Percentiles rank a stretch among this genome's conserved stretches.
Evolutionary conservation across 2,113 vertebrate species (phyloP).

Genomic region (Hystrix brachyura): DNA sequence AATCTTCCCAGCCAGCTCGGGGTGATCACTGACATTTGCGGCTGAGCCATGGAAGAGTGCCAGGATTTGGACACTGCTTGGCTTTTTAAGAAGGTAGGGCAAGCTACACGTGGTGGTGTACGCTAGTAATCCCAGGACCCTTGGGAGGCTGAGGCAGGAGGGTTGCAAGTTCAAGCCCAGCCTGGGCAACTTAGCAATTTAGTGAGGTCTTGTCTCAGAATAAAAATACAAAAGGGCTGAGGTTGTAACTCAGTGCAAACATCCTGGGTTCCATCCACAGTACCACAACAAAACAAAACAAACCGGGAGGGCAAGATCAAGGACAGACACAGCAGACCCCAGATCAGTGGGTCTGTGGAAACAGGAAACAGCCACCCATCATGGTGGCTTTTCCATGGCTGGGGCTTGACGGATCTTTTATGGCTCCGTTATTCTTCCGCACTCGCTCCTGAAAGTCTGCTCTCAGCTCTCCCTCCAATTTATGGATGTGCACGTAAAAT

Average conservation of each 20-base stretch:
- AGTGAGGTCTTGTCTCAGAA: neutral
- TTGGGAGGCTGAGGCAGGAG: neutral
- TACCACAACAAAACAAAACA: neutral
- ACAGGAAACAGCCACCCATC: neutral
- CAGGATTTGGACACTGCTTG: neutral
- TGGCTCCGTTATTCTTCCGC: neutral
- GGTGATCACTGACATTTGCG: neutral
- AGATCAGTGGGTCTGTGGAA: accelerated
- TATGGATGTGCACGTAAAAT: neutral
- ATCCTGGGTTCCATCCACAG: neutral
- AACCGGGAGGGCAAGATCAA: neutral
- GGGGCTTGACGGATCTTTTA: neutral
- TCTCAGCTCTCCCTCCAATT: neutral
- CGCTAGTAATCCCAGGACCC: neutral
- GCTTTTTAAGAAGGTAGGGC: neutral
- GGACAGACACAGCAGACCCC: neutral
- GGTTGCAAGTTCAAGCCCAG: neutral
- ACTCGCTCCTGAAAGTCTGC: neutral
- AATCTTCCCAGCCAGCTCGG: conserved; percentile 1
- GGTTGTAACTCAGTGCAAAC: neutral
- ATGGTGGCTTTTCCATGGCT: accelerated
- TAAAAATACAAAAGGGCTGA: neutral
- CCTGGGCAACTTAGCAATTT: neutral
- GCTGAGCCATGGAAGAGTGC: neutral
- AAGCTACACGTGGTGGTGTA: neutral